These are phyloP conservation scores for Stercorarius parasiticus DNA, from an alignment of 2,113 vertebrate genomes.

Conservation along the genomic window DNA sequence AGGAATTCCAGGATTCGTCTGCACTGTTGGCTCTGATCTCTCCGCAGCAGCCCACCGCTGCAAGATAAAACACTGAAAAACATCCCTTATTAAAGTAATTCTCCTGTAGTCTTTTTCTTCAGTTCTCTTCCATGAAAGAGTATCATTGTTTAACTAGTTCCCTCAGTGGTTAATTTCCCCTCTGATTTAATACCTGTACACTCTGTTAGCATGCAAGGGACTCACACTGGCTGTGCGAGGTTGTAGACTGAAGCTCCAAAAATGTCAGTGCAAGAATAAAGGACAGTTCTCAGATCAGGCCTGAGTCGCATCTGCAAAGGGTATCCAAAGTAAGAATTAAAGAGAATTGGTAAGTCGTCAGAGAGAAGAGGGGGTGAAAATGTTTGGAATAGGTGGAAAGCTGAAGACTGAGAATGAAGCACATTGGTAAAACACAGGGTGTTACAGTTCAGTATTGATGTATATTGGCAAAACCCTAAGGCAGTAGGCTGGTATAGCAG, in stretches of 20 bases:
- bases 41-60: neutral
- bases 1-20: neutral
- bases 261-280: neutral
- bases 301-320: neutral
- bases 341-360: neutral
- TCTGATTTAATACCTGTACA: neutral
- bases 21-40: neutral
- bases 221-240: neutral
- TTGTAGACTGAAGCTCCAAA: neutral
- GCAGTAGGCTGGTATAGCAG: neutral
- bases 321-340: neutral
- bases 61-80: slow-evolving; percentile 3
- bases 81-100: neutral
- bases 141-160: slow-evolving; percentile 2
- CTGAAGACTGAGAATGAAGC: neutral
- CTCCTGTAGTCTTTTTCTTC: neutral
- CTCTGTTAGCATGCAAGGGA: neutral
- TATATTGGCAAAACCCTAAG: neutral
- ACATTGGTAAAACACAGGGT: neutral
- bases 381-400: neutral
- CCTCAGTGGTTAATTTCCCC: neutral
- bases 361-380: neutral
- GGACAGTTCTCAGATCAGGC: neutral
- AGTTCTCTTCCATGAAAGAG: slow-evolving; percentile 25
- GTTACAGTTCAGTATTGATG: neutral